phyloP scores from a whole-genome alignment of 2,113 vertebrate genomes.

The Rhadina sibilatrix region DNA sequence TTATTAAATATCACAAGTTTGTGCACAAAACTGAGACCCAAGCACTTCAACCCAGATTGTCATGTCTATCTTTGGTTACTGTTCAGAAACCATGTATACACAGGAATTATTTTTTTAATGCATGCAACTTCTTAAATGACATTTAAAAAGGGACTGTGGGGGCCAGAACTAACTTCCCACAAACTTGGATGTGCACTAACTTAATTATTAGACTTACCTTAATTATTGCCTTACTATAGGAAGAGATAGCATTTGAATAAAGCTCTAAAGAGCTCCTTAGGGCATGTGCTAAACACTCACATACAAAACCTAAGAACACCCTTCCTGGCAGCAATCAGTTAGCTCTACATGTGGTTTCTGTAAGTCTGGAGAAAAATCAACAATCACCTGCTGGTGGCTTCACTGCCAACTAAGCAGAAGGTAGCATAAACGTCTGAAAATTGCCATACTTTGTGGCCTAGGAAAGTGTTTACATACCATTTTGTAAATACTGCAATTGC shows the following conservation, averaged over 20 bases:
- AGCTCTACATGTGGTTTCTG: not conserved
- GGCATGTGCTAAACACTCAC: fast-evolving
- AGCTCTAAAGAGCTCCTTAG: not conserved
- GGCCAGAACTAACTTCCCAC: not conserved
- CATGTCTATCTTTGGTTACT: not conserved
- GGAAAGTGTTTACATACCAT: not conserved
- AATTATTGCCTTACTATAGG: not conserved
- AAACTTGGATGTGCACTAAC: not conserved
- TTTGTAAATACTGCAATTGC: not conserved
- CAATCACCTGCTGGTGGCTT: not conserved
- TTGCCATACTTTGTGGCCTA: not conserved
- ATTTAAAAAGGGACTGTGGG: not conserved
- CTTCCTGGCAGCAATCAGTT: not conserved
- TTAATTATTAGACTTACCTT: not conserved
- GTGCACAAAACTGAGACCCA: not conserved
- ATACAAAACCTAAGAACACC: not conserved
- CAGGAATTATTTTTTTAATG: not conserved
- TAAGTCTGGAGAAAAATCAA: not conserved
- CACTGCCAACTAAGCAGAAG: not conserved
- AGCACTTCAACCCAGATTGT: not conserved
- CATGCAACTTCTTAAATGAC: not conserved
- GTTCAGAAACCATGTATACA: not conserved
- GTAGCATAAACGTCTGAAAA: not conserved
- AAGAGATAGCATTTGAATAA: not conserved
- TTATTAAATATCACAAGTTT: not conserved